Evolutionary conservation across 2,888 invertebrate genomes (phyloP), one percentile per base, ranked within the genome.

Genomic region (Heliconius erato): DNA sequence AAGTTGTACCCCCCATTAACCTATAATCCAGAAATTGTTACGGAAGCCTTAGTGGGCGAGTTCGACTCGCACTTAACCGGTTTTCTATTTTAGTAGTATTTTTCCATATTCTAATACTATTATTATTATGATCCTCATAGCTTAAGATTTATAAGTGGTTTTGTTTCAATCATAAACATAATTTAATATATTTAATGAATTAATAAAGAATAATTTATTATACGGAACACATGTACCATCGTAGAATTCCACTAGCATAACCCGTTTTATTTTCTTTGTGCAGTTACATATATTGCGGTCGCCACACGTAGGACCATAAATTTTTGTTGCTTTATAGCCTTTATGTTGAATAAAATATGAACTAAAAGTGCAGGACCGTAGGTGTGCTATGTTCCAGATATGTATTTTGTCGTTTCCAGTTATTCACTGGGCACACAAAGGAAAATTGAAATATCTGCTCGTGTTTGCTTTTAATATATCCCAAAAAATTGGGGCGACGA

Each of bases 231-330:
- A 77, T 16, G 59, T 68, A 19, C 23, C 23, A 14, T 32, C 23
- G 71, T 67, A 76, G 74, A 78, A 59, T 49, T 76, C 49, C 40
- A 76, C 74, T 28, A 63, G 80, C 65, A 82, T 80, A 63, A 71
- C 71, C 65, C 49, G 59, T 77, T 84, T 79, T 83, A 81, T 79
- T 72, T 84, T 80, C 74, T 80, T 83, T 83, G 77, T 84, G 77
- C 16, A 83, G 79, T 82, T 82, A 72, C 82, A 79, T 71, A 84
- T 82, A 84, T 65, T 79, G 85, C 81, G 85, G 83, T 81, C 79
- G 82, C 79, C 71, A 82, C 85, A 85, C 85, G 85, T 83, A 84
- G 80, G 79, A 84, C 84, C 82, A 84, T 85, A 85, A 85, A 84
- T 85, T 84, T 84, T 74, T 79, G 83, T 82, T 83, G 82, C 77